Conservation (phyloP, 2,797 vertebrate species). For the Artibeus lituratus region DNA sequence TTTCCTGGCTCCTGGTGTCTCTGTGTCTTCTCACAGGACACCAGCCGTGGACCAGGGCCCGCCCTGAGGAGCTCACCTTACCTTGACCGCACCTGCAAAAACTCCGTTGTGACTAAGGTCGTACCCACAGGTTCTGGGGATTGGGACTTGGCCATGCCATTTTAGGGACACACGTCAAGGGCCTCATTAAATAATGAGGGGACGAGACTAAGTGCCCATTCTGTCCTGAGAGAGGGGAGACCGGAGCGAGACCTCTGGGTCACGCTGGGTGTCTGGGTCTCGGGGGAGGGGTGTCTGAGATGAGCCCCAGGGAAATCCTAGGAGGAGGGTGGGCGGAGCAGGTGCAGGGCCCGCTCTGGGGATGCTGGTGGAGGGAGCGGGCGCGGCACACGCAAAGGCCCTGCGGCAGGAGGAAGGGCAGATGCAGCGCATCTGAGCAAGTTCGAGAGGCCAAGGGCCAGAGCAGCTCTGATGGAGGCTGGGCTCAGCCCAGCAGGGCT, state of each 20-base stretch:
- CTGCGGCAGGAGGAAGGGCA: not conserved
- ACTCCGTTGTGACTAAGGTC: not conserved
- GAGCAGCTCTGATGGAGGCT: not conserved
- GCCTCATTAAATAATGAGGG: not conserved
- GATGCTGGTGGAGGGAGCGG: not conserved
- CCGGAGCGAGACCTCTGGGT: too few species aligned
- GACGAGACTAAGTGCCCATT: too few species aligned
- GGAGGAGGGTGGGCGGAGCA: not conserved
- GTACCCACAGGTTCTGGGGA: rapidly evolving
- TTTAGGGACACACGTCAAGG: too few species aligned
- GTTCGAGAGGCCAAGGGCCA: not conserved
- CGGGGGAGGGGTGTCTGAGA: not conserved
- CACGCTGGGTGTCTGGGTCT: not conserved
- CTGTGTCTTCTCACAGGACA: not conserved
- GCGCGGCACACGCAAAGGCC: not conserved
- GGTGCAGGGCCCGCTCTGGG: not conserved
- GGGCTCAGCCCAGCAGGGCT: too few species aligned
- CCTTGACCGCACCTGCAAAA: not conserved
- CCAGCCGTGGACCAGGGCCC: not conserved
- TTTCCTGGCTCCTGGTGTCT: not conserved
- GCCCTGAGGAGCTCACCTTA: not conserved
- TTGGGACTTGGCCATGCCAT: not conserved
- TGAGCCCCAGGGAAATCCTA: not conserved
- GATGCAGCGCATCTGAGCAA: not conserved
- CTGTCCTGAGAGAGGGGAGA: not conserved